A percentile compares a stretch with the other conserved stretches of the same genome.
These are phyloP conservation scores for Platerodrilus igneus DNA, from an alignment of 2,888 invertebrate genomes.

Conservation along the genomic window DNA sequence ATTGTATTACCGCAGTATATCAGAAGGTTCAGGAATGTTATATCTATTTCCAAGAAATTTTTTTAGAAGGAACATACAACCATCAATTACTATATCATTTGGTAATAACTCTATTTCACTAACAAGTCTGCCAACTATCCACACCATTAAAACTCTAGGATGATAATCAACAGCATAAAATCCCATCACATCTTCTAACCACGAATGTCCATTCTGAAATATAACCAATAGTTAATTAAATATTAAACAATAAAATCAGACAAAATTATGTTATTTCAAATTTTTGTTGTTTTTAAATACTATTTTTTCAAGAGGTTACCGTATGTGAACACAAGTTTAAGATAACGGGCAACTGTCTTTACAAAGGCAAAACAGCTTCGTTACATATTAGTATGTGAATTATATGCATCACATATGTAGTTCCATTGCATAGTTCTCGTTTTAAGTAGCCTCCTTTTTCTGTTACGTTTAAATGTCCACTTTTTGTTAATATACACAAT, in stretches of 20 bases:
- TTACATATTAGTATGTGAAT: too few species aligned
- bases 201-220: conserved; percentile 50
- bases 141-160: conserved; percentile 61
- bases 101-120: conserved; percentile 57
- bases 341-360: too few species aligned
- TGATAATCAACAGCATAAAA: conserved; percentile 63
- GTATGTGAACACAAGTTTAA: too few species aligned
- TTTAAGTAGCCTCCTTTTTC: too few species aligned
- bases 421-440: too few species aligned
- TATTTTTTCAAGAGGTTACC: too few species aligned
- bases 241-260: neutral
- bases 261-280: too few species aligned
- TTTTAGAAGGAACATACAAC: conserved; percentile 51
- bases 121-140: conserved; percentile 64
- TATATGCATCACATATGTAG: too few species aligned
- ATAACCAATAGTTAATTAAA: conserved; percentile 18
- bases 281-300: too few species aligned
- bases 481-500: too few species aligned
- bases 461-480: too few species aligned
- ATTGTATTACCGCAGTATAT: conserved; percentile 36
- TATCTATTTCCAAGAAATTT: conserved; percentile 52
- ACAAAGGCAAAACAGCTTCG: too few species aligned
- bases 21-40: conserved; percentile 49
- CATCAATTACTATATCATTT: conserved; percentile 52
- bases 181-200: conserved; percentile 63